Evolutionary conservation across 2,888 invertebrate genomes (phyloP), one percentile per base, ranked within the genome.

Genomic region (Andrena haemorrhoa): DNA sequence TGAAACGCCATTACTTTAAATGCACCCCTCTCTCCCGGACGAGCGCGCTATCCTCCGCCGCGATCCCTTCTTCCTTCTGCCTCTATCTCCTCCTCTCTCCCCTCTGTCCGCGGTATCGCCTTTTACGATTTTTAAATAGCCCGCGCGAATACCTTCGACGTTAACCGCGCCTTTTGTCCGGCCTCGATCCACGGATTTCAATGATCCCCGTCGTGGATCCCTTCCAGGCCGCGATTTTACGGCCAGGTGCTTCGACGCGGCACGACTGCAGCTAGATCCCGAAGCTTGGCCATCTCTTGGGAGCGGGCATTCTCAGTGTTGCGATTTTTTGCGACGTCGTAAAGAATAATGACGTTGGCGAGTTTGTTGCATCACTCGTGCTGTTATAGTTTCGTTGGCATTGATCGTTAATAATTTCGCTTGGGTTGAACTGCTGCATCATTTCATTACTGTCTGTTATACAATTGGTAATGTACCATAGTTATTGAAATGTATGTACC

Each of bases 1-100:
- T 92, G 93, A 93, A 94, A 93, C 93, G 92, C 94, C 93, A 94
- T 94, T 93, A 94, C 92, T 92, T 92, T 92, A 88, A 88, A 88
- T 85, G 88, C 88, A 88, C 84, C 88, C 88, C 87, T 88, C 87
- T 83, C 80, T 23, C 73, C 79, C 60, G 61, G 47, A 73, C 49
- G 71, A 79, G 86, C 60, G 69, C 61, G 80, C 81, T 77, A 82
- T 87, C 83, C 81, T 84, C 73, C 7, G 56, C 23, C 83, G 77
- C 79, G 84, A 85, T 76, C 81, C 82, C 79, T 79, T 75, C 75
- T 73, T 84, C 82, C 61, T 76, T 75, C 68, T 69, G 79, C 76
- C 66, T 77, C 75, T 35, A 64, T 68, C 61, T 70, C 69, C 76
- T 74, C 70, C 58, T 31, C 68, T 26, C 10, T 29, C 68, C 16